Evolutionary conservation across 2,888 invertebrate species (phyloP).

Genomic region (Heteromyza rotundicornis): DNA sequence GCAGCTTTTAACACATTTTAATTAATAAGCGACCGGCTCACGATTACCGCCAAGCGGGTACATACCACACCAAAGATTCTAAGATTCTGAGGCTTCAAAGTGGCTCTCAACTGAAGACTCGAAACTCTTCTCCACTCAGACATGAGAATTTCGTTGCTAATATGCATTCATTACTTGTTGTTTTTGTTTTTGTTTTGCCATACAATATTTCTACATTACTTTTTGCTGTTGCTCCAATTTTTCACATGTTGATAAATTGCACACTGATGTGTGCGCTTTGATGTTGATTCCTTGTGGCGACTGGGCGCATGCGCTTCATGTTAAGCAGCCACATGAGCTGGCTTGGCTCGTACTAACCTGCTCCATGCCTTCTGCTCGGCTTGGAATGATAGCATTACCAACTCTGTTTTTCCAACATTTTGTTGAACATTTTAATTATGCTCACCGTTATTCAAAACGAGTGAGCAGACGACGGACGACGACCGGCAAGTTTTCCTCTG

Average conservation of each 20-base stretch:
- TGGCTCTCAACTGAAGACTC: background rate
- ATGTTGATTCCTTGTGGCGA: background rate
- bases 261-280: background rate
- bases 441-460: constrained; percentile 39
- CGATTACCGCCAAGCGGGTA: background rate
- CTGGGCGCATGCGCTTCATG: constrained; percentile 4
- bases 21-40: background rate
- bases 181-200: background rate
- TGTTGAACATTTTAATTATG: constrained; percentile 48
- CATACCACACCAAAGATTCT: too few species aligned
- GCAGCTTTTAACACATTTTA: background rate
- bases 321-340: too few species aligned
- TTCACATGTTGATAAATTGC: constrained; percentile 5
- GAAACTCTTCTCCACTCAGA: too few species aligned
- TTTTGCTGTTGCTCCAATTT: constrained; percentile 5
- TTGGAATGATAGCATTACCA: background rate
- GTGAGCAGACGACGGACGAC: too few species aligned
- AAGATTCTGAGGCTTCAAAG: background rate
- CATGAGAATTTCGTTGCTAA: constrained; percentile 1
- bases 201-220: too few species aligned
- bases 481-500: background rate
- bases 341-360: too few species aligned
- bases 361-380: too few species aligned
- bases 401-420: background rate
- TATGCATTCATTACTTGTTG: background rate